These are phyloP conservation scores for human (Homo sapiens) DNA, from an alignment of 2,113 vertebrate genomes.

Conservation along the genomic window DNA sequence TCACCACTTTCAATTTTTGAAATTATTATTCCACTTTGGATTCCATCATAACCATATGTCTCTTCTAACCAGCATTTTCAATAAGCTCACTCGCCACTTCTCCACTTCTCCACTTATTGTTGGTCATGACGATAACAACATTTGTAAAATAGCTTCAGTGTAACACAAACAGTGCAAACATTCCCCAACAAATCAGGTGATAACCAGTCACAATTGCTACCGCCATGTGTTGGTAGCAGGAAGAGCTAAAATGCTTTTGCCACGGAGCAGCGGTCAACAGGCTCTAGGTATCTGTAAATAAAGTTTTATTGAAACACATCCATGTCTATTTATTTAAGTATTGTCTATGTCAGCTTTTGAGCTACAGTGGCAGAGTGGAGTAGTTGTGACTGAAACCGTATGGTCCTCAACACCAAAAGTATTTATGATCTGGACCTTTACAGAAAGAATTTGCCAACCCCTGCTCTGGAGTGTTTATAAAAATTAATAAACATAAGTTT, in stretches of 20 bases:
- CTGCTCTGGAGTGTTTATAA: not conserved
- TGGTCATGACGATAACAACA: conserved; percentile 62
- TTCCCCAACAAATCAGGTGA: conserved; percentile 37
- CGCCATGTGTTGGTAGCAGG: conserved; percentile 48
- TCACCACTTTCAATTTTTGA: conserved; percentile 66
- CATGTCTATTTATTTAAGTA: not conserved
- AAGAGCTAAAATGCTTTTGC: conserved; percentile 12
- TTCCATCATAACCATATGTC: conserved; percentile 71
- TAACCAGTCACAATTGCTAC: not conserved
- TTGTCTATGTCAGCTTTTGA: not conserved
- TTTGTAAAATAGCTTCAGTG: conserved; percentile 58
- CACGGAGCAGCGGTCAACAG: not conserved
- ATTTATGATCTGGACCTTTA: not conserved
- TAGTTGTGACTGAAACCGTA: not conserved
- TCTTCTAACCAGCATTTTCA: conserved; percentile 57
- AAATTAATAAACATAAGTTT: conserved; percentile 30
- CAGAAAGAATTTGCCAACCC: not conserved
- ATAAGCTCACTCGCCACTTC: not conserved
- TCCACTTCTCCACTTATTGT: conserved; percentile 60
- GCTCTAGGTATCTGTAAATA: conserved; percentile 48
- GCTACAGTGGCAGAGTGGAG: not conserved
- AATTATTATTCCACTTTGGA: conserved; percentile 75
- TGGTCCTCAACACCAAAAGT: not conserved
- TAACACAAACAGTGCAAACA: conserved; percentile 18
- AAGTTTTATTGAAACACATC: conserved; percentile 61